Conservation (phyloP, 2,888 invertebrate genomes). For the Netelia fuscicornis region DNA sequence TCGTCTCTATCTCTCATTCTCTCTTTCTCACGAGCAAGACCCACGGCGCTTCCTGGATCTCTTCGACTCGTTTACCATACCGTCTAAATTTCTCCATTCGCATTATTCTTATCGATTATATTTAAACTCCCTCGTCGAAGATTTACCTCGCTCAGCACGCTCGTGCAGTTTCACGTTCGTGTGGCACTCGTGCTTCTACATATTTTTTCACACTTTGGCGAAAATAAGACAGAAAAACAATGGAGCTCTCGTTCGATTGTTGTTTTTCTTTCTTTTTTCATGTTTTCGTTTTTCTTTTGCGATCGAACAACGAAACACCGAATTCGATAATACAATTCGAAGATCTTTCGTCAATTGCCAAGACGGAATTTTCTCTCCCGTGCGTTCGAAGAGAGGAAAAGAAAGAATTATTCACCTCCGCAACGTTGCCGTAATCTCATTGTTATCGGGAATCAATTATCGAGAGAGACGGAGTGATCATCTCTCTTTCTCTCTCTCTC, state of each 20-base stretch:
- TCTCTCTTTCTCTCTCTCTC: neutral
- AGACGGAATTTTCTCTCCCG: neutral
- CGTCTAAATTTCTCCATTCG: conserved; percentile 49
- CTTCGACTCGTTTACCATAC: conserved; percentile 30
- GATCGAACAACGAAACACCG: neutral
- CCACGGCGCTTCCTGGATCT: conserved; percentile 59
- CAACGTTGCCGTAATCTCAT: conserved; percentile 40
- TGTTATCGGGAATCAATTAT: conserved; percentile 59
- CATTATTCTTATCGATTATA: conserved; percentile 40
- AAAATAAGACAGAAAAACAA: neutral
- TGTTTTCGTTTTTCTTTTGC: neutral
- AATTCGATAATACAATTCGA: neutral
- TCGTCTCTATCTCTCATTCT: conserved; percentile 43
- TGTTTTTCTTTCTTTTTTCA: neutral
- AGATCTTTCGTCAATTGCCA: neutral
- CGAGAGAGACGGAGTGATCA: conserved; percentile 21
- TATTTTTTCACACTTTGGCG: conserved; percentile 2
- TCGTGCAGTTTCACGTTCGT: neutral
- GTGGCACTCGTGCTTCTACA: neutral
- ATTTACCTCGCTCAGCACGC: conserved; percentile 8
- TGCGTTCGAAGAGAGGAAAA: neutral
- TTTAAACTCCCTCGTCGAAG: neutral
- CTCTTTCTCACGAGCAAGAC: conserved; percentile 38
- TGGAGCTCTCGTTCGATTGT: neutral
- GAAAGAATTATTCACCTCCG: conserved; percentile 10